Base-by-base conservation (phyloP, 2,113 vertebrate species). In the Ophthalmolycus amberensis region DNA sequence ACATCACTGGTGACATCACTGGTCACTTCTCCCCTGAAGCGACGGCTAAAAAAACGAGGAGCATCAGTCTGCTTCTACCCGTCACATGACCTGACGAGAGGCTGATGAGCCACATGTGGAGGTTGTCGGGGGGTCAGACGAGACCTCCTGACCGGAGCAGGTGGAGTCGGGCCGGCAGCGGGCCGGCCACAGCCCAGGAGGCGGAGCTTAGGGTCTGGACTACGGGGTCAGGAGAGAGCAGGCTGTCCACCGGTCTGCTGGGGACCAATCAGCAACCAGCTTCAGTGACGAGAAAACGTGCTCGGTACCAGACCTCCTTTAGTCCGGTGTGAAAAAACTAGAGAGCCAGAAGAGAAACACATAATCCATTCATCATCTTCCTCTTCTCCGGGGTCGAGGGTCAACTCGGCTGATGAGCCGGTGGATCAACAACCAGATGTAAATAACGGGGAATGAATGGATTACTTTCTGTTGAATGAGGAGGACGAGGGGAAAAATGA, bases 1-100 rank as follows among this genome's bases (percentile, higher is more conserved):
- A 60, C 73, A 77, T 73, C 77, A 75, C 59, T 37, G 34, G 10
- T 85, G 79, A 82, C 82, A 79, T 73, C 62, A n/a, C n/a, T n/a
- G n/a, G n/a, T n/a, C n/a, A 68, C 32, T 56, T 22, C 50, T 34
- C 18, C 6, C 52, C 18, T 42, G 4, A n/a, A 71, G 42, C 70
- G 71, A 54, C 5, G 37, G 9, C 32, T 20, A 62, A 59, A 15
- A 12, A 46, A 15, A 4, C 6, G 5, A 9, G 1, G 16, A 32
- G 18, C 60, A 58, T 29, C 29, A n/a, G 2, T 27, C 46, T 15
- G 6, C 29, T 15, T 18, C 7, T 40, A 5, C 37, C 18, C 15
- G 1, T 37, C 42, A 60, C 71, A 2, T 58, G 34, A 54, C 54
- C 44, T 20, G 8, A 1, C 18, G 65, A 46, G 5, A 42, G 38